These are phyloP conservation scores for Dasyurus viverrinus DNA, from an alignment of 2,113 vertebrate genomes.

Conservation along the genomic window DNA sequence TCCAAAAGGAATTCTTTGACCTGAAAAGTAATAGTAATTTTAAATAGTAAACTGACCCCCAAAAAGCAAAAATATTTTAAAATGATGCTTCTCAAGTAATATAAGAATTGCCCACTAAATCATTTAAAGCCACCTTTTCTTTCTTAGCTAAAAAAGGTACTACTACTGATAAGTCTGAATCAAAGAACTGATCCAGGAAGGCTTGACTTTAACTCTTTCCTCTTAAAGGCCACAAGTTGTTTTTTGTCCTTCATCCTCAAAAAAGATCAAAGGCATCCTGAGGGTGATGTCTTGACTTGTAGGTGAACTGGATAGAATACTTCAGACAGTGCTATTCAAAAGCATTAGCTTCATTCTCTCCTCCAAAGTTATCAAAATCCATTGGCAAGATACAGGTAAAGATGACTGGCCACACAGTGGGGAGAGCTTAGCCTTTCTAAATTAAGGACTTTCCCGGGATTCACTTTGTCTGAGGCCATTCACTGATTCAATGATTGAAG, in stretches of 20 bases:
- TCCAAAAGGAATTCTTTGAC: constrained; percentile 90
- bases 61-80: rapidly evolving
- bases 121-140: neutral
- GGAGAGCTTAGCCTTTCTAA: neutral
- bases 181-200: neutral
- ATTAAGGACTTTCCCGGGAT: neutral
- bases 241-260: neutral
- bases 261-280: neutral
- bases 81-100: rapidly evolving
- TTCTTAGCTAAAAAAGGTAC: neutral
- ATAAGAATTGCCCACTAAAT: neutral
- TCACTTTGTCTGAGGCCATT: neutral
- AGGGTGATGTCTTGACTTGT: neutral
- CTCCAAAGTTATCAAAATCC: neutral
- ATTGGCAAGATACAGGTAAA: neutral
- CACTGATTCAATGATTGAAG: neutral
- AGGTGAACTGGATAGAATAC: neutral
- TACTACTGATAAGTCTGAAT: neutral
- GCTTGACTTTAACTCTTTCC: neutral
- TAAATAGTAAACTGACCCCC: rapidly evolving
- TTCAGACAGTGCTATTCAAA: neutral
- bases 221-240: neutral
- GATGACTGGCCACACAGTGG: neutral
- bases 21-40: constrained; percentile 78
- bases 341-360: neutral